phyloP scores from a whole-genome alignment of 2,797 vertebrate species.

The Spea hammondii region DNA sequence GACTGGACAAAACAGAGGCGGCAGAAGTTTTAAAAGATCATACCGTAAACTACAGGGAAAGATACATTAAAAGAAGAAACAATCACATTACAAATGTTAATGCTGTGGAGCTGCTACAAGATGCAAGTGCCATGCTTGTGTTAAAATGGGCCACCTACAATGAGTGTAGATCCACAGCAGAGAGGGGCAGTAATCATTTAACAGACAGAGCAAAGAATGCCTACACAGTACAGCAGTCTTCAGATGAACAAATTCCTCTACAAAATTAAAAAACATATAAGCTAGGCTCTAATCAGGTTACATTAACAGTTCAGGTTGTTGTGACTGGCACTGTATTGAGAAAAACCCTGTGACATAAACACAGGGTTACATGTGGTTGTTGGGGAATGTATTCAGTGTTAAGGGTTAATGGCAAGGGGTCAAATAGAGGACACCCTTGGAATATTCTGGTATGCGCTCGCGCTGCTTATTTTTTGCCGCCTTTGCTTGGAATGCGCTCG shows the following conservation, averaged over 20 bases:
- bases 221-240: background rate
- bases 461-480: too few relatives aligned
- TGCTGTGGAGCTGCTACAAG: background rate
- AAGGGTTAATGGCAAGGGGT: too few relatives aligned
- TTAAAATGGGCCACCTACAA: background rate
- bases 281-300: background rate
- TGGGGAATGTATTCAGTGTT: too few relatives aligned
- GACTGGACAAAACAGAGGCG: background rate
- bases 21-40: background rate
- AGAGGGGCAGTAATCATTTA: background rate
- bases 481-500: too few relatives aligned
- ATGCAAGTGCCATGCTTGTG: background rate
- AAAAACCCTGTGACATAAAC: too few relatives aligned
- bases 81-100: background rate
- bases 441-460: too few relatives aligned
- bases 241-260: background rate
- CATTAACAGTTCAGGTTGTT: background rate
- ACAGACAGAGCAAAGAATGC: background rate
- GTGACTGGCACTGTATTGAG: too few relatives aligned
- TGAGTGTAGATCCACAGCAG: background rate
- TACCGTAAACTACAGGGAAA: background rate
- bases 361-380: too few relatives aligned
- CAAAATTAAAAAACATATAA: background rate
- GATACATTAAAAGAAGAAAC: background rate
- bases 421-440: too few relatives aligned